Evolutionary conservation across 2,113 vertebrate species (phyloP).

Genomic region (Apodemus sylvaticus): DNA sequence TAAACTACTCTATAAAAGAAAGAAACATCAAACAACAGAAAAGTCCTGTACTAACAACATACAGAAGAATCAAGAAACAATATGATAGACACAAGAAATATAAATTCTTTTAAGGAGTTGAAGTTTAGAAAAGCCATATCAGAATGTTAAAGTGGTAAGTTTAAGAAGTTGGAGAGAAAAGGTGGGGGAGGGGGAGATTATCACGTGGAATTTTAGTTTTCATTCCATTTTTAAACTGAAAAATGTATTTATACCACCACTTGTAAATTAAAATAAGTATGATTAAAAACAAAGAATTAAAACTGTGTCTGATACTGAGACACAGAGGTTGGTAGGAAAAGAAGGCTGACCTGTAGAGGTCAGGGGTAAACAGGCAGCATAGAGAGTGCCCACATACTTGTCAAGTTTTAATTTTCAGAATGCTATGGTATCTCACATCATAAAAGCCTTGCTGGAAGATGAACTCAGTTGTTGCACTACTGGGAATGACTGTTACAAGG

Average conservation of each 20-base stretch:
- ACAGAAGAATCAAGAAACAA: not conserved
- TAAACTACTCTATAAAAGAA: not conserved
- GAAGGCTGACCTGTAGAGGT: not conserved
- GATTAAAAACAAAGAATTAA: not conserved
- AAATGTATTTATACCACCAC: not conserved
- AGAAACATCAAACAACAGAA: not conserved
- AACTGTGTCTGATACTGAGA: not conserved
- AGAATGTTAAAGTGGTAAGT: conserved; percentile 15
- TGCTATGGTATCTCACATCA: not conserved
- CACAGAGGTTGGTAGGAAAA: not conserved
- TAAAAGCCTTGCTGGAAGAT: not conserved
- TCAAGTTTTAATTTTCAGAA: not conserved
- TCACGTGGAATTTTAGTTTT: not conserved
- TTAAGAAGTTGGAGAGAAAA: not conserved
- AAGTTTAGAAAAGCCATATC: not conserved
- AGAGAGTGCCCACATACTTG: not conserved
- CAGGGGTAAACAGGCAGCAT: not conserved
- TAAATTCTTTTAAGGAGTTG: not conserved
- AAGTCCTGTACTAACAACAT: not conserved
- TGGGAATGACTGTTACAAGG: not conserved
- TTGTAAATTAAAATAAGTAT: conserved; percentile 15
- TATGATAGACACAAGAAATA: not conserved
- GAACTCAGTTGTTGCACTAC: not conserved
- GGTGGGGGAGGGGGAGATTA: not conserved
- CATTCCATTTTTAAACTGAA: conserved; percentile 29